Percentiles rank a stretch among this genome's conserved stretches.
Conservation (phyloP, 2,113 vertebrate genomes). For the Poeciliopsis turrubarensis region DNA sequence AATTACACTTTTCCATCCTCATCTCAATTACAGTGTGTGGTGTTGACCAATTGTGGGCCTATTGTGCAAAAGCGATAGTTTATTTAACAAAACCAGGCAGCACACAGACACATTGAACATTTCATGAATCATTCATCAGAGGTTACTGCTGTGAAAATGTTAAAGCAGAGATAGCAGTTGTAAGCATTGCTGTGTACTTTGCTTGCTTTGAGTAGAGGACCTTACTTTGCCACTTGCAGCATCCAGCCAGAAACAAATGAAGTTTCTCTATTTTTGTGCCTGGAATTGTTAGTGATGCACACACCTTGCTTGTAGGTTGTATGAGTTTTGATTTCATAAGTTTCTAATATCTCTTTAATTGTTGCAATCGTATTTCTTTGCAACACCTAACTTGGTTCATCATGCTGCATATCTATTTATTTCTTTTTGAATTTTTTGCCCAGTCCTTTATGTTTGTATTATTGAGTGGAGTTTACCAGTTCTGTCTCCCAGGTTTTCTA, state of each 20-base stretch:
- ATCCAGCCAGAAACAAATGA: slow-evolving; percentile 23
- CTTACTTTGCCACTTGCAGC: slow-evolving; percentile 51
- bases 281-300: slow-evolving; percentile 28
- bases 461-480: too few relatives aligned
- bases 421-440: too few relatives aligned
- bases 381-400: too few relatives aligned
- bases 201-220: slow-evolving; percentile 38
- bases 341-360: too few relatives aligned
- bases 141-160: slow-evolving; percentile 4
- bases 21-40: background rate
- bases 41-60: slow-evolving; percentile 1
- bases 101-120: slow-evolving; percentile 11
- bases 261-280: background rate
- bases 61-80: slow-evolving; percentile 5
- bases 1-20: background rate
- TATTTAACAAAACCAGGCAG: slow-evolving; percentile 19
- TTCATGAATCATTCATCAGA: slow-evolving; percentile 59
- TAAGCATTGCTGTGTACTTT: slow-evolving; percentile 18
- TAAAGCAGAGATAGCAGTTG: slow-evolving; percentile 35
- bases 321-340: too few relatives aligned
- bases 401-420: too few relatives aligned
- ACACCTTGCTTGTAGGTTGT: slow-evolving; percentile 17
- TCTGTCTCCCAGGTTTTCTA: too few relatives aligned
- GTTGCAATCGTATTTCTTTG: too few relatives aligned
- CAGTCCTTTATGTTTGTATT: too few relatives aligned